Base-by-base conservation (phyloP, 2,113 vertebrate genomes). In the Podarcis muralis region DNA sequence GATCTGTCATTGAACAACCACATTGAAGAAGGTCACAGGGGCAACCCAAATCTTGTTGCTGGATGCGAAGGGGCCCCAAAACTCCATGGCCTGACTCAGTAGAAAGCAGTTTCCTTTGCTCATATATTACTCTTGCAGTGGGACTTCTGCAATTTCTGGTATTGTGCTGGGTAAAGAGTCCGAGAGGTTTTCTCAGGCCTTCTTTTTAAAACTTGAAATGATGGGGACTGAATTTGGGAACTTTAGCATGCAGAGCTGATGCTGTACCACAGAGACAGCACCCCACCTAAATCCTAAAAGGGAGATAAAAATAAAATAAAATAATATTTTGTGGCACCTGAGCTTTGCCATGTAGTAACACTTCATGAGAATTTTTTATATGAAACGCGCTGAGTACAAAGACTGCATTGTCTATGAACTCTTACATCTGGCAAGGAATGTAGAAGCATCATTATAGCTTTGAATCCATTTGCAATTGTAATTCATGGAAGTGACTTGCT, bases 381-480 rank as follows among this genome's bases (percentile, higher is more conserved):
- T 0, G 53, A 37, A 81, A 72, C 40, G 48, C 5, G 32, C 15
- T 27, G 35, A 71, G 53, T 53, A 59, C 27, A n/a, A 35, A 62
- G 62, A 27, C 0, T 16, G 0, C 68, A 6, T 76, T 16, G 85
- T 76, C 18, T n/a, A 25, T 1, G 0, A 30, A 59, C 57, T 23
- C 0, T 27, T 16, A 0, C 27, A 59, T 5, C 53, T 23, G 0
- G 22, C 66, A 4, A 57, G 81, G 0, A 27, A 5, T 0, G 15
- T 7, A 25, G 22, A n/a, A 75, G 69, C 82, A 5, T 0, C 0
- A 2, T 25, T 25, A 84, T 23, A 40, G 15, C 15, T 18, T 15
- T 1, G 80, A 40, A 3, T 59, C 53, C 53, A 20, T 84, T 75
- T 86, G 89, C 88, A 59, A 16, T 15, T 85, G 74, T 7, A 48